These are phyloP conservation scores for Myiozetetes cayanensis DNA, from an alignment of 2,113 vertebrate genomes.

Conservation along the genomic window DNA sequence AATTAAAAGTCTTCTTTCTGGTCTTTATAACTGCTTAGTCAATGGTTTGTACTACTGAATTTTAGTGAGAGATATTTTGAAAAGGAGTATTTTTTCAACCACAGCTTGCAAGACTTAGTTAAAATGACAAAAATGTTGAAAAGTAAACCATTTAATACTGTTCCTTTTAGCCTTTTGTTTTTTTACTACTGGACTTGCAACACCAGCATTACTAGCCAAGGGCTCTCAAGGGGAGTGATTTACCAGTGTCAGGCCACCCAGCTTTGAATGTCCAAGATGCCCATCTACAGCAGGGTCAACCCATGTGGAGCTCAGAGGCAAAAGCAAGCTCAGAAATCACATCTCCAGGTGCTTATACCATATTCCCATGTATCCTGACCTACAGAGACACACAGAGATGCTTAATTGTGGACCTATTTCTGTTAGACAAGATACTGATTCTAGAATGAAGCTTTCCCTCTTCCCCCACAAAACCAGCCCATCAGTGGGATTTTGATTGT, in stretches of 20 bases:
- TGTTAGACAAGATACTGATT: background rate
- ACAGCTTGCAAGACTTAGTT: accelerated
- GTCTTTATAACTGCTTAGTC: background rate
- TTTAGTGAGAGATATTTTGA: background rate
- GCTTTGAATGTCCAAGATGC: background rate
- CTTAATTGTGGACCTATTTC: background rate
- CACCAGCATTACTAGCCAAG: background rate
- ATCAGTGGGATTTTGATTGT: background rate
- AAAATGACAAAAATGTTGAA: background rate
- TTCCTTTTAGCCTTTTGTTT: background rate
- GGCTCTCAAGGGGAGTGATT: background rate
- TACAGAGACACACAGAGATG: background rate
- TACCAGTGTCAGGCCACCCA: background rate
- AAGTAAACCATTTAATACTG: background rate
- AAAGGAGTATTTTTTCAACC: background rate
- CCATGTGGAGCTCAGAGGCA: background rate
- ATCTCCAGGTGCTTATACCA: background rate
- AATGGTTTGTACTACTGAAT: background rate
- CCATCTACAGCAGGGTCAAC: background rate
- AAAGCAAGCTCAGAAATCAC: background rate
- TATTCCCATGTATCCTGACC: background rate
- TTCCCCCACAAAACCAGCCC: background rate
- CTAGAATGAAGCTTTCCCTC: background rate
- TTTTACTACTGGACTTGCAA: background rate
- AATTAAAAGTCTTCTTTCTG: background rate